Evolutionary conservation across 2,113 vertebrate genomes (phyloP).

Genomic region (Prietella phreatophila): DNA sequence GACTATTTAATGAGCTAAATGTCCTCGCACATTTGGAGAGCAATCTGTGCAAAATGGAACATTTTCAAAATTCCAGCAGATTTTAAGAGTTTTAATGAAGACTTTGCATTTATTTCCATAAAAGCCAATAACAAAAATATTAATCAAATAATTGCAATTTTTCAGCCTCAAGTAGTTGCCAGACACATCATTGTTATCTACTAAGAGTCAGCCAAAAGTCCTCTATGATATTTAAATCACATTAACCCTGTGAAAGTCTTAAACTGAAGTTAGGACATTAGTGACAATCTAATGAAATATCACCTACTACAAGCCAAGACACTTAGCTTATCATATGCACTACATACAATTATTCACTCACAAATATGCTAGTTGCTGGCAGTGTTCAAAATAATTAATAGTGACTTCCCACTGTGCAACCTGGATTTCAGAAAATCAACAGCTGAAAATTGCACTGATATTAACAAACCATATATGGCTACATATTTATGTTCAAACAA

Average conservation of each 20-base stretch:
- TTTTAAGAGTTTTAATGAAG: not conserved
- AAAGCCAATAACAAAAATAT: not conserved
- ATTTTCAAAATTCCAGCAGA: not conserved
- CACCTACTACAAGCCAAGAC: not conserved
- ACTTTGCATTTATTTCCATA: not conserved
- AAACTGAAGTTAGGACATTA: not conserved
- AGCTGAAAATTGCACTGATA: not conserved
- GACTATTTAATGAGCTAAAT: conserved; percentile 1
- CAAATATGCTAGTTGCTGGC: not conserved
- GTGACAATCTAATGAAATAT: not conserved
- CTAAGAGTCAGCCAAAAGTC: not conserved
- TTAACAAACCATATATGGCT: not conserved
- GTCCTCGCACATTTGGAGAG: not conserved
- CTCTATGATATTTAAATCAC: not conserved
- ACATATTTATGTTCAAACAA: too few species aligned
- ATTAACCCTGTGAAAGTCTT: not conserved
- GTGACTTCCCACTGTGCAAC: not conserved
- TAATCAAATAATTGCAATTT: not conserved
- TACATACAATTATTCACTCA: not conserved
- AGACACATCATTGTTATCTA: not conserved
- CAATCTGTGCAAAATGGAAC: not conserved
- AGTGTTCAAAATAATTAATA: not conserved
- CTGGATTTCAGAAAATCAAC: not conserved
- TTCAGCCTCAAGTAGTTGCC: not conserved
- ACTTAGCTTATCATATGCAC: not conserved